Evolutionary conservation across 2,888 invertebrate species (phyloP).

Genomic region (Pollenia griseotomentosa): DNA sequence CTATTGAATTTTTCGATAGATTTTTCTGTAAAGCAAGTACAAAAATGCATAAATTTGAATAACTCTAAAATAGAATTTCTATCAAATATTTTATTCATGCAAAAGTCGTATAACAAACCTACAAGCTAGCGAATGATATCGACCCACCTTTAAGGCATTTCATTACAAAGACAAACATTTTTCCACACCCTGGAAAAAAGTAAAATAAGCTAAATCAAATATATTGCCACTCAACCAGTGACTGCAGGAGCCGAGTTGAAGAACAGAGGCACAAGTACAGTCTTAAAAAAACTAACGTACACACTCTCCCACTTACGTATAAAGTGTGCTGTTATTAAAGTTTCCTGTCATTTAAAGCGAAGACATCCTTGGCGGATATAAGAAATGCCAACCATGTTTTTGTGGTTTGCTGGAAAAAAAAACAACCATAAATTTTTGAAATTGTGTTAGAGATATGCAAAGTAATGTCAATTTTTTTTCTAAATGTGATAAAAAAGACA

Average conservation of each 20-base stretch:
- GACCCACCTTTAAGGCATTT: conserved; percentile 65
- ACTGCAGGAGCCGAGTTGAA: conserved; percentile 8
- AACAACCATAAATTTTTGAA: conserved; percentile 69
- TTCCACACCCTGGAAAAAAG: conserved; percentile 55
- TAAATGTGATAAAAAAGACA: conserved; percentile 47
- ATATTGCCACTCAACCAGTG: conserved; percentile 47
- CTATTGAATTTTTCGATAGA: too few species aligned
- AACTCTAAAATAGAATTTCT: conserved; percentile 5
- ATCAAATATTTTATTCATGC: conserved; percentile 45
- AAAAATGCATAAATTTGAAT: conserved; percentile 59
- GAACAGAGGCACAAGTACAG: conserved; percentile 5
- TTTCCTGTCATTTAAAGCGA: conserved; percentile 76
- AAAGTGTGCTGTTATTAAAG: conserved; percentile 62
- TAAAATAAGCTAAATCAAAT: conserved; percentile 49
- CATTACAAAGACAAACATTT: conserved; percentile 64
- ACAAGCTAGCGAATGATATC: conserved; percentile 9
- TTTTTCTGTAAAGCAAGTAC: neutral
- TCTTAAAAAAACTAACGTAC: neutral
- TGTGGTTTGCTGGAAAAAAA: conserved; percentile 54
- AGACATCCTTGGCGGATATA: conserved; percentile 76
- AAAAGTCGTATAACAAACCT: conserved; percentile 10
- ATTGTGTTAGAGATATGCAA: conserved; percentile 72
- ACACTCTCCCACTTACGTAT: conserved; percentile 21
- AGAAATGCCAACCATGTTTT: conserved; percentile 65
- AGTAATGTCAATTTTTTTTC: conserved; percentile 48